phyloP scores from a whole-genome alignment of 2,113 vertebrate genomes.

The Montifringilla adamsi region DNA sequence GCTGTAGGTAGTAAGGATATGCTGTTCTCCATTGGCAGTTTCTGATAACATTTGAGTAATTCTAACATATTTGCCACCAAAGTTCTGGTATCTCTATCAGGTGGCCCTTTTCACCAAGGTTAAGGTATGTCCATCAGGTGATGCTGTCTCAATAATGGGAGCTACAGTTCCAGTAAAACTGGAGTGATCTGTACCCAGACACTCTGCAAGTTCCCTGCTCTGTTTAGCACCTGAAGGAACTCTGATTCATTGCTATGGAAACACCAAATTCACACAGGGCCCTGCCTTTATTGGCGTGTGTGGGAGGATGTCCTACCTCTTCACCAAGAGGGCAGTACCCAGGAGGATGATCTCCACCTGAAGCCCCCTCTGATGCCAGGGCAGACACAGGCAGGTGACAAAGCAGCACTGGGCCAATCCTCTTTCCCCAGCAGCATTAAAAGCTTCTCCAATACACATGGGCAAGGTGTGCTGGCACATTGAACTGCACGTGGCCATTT shows the following conservation, averaged over 20 bases:
- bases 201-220: neutral
- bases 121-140: neutral
- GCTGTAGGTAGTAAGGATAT: neutral
- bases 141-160: accelerated
- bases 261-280: neutral
- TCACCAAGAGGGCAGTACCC: neutral
- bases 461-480: neutral
- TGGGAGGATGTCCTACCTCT: neutral
- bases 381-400: neutral
- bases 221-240: neutral
- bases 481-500: accelerated
- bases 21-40: neutral
- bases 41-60: neutral
- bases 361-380: neutral
- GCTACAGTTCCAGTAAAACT: neutral
- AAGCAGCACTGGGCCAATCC: neutral
- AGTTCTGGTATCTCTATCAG: neutral
- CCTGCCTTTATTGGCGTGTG: neutral
- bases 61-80: neutral
- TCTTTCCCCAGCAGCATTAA: neutral
- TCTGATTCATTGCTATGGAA: neutral
- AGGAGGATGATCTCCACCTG: neutral
- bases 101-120: neutral
- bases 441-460: neutral
- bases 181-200: neutral